These are phyloP conservation scores for Procapra przewalskii DNA, from an alignment of 2,113 vertebrate genomes.

Conservation along the genomic window DNA sequence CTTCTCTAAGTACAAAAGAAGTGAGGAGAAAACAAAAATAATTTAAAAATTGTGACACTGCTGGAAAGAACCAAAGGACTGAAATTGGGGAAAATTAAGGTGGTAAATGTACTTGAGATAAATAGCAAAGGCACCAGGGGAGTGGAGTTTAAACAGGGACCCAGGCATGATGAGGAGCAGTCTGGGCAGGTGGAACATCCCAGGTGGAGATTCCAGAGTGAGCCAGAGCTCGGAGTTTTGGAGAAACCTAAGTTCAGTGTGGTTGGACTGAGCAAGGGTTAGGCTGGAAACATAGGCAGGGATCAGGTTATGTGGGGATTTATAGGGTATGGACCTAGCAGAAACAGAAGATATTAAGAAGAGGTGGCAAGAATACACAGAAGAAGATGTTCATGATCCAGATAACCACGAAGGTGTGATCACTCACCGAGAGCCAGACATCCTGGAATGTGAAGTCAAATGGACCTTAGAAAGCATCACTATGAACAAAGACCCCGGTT, in stretches of 20 bases:
- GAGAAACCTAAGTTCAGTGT: neutral
- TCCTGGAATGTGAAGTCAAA: neutral
- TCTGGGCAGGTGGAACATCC: neutral
- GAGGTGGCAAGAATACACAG: neutral
- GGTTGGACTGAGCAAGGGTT: neutral
- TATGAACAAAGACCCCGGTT: fast-evolving
- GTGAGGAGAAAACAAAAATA: neutral
- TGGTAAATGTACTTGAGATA: neutral
- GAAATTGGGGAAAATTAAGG: neutral
- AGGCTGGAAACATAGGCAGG: neutral
- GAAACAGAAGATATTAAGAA: neutral
- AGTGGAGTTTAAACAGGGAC: neutral
- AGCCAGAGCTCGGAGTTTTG: neutral
- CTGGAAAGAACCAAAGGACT: neutral
- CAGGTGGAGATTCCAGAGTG: neutral
- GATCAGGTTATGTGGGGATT: neutral
- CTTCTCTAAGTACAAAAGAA: neutral
- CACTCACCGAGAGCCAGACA: neutral
- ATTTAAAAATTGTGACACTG: neutral
- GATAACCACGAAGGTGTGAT: neutral
- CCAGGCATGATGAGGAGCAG: neutral
- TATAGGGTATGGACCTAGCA: neutral
- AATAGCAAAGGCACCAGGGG: neutral
- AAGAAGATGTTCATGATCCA: neutral
- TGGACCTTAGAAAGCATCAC: neutral